Evolutionary conservation across 2,797 vertebrate species (phyloP).

Genomic region (Anguilla obscura): DNA sequence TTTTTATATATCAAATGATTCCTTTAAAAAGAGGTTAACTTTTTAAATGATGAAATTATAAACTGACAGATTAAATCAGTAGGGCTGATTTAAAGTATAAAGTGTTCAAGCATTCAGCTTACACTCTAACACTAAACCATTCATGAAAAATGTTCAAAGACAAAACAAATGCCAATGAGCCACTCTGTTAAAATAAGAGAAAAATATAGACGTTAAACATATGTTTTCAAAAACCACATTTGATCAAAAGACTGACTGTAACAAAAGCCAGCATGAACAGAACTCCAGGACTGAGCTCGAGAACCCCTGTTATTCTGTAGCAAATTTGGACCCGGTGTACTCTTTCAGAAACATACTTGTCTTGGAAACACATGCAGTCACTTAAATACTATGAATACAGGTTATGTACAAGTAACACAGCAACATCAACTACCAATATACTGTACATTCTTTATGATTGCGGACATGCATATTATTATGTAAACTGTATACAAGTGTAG

Average conservation of each 20-base stretch:
- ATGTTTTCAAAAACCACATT: neutral
- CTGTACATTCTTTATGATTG: constrained; percentile 12
- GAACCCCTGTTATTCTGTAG: neutral
- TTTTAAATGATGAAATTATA: too few relatives aligned
- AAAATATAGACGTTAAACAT: neutral
- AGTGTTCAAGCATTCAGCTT: too few relatives aligned
- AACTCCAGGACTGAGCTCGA: neutral
- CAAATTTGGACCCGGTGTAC: neutral
- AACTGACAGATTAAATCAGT: too few relatives aligned
- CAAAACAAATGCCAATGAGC: too few relatives aligned
- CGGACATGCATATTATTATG: constrained; percentile 9
- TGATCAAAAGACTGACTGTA: neutral
- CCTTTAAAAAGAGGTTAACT: too few relatives aligned
- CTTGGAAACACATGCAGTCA: neutral
- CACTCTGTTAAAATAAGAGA: too few relatives aligned
- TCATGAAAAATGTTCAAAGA: too few relatives aligned
- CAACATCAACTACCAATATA: constrained; percentile 11
- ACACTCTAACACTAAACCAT: too few relatives aligned
- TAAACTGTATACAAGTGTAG: constrained; percentile 14
- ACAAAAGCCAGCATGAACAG: neutral
- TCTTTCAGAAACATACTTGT: neutral
- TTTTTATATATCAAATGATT: too few relatives aligned
- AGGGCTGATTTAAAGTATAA: too few relatives aligned
- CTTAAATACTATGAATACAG: neutral
- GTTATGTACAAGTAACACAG: constrained; percentile 12